Evolutionary conservation across 2,888 invertebrate species (phyloP), one percentile per base, ranked within the genome.

Genomic region (Euclidia mi): DNA sequence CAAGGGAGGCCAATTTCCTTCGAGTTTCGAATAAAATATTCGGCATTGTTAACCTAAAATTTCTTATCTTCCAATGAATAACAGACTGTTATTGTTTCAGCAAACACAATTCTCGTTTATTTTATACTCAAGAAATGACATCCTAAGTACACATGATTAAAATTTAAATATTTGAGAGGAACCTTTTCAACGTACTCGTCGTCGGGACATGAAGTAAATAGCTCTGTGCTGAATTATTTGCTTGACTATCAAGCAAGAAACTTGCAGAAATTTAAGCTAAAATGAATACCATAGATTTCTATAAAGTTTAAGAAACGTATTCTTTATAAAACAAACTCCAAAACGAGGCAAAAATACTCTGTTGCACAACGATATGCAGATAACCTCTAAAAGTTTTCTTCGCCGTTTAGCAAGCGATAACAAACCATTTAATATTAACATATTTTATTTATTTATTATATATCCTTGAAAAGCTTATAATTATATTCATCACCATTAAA

Each of bases 101-200:
- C 58, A 75, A 71, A 75, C 69, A 71, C 18, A 52, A 62, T 56
- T 41, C 28, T 32, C 45, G 40, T 71, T 66, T 58, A 70, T 57
- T 63, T 59, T 48, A 44, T 42, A 56, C 55, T 51, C 55, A 63
- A 71, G 71, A 69, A 65, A 65, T 56, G 59, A 64, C 49, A 52
- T 48, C 78, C 78, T 76, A 78, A 76, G 38, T 47, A 68, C 51
- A 78, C 74, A 74, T 65, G 55, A 74, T 78, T 78, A 72, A 72
- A 76, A 70, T 78, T 69, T 68, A 57, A 70, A 72, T 78, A 59
- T 74, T 68, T 65, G 53, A 62, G 55, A 43, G 56, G 56, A 65
- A 60, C 76, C 60, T 64, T 66, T 69, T 56, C 42, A 49, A 47
- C 28, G 48, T 67, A 49, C 45, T 65, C 11, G 46, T 56, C 44